Conservation (phyloP, 2,888 invertebrate genomes). For the Nasonovia ribisnigri region DNA sequence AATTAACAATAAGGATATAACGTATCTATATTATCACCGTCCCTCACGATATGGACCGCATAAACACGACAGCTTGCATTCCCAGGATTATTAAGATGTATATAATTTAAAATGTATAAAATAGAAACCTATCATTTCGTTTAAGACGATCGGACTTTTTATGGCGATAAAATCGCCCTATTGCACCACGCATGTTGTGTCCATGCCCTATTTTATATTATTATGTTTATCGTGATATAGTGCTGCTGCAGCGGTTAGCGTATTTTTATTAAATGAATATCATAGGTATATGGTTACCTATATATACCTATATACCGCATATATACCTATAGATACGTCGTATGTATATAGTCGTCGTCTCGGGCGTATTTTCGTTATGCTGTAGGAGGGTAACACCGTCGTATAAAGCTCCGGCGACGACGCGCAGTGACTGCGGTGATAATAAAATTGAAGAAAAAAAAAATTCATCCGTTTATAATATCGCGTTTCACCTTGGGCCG, state of each 20-base stretch:
- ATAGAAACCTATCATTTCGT: background rate
- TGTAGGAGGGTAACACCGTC: background rate
- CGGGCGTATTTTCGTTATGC: background rate
- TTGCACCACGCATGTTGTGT: background rate
- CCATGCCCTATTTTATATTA: background rate
- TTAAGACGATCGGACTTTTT: background rate
- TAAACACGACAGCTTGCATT: background rate
- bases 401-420: background rate
- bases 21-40: background rate
- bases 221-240: background rate
- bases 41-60: background rate
- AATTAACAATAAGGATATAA: background rate
- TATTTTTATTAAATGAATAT: background rate
- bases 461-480: conserved; percentile 28
- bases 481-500: conserved; percentile 38
- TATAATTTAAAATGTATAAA: background rate
- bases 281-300: background rate
- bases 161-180: background rate
- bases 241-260: background rate
- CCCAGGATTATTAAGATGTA: background rate
- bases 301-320: background rate
- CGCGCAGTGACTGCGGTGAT: background rate
- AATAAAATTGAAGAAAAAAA: conserved; percentile 12
- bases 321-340: background rate
- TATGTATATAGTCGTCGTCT: background rate